Percentiles rank a stretch among this genome's conserved stretches.
Evolutionary conservation across 2,888 invertebrate genomes (phyloP).

Genomic region (Matsumyia berberina): DNA sequence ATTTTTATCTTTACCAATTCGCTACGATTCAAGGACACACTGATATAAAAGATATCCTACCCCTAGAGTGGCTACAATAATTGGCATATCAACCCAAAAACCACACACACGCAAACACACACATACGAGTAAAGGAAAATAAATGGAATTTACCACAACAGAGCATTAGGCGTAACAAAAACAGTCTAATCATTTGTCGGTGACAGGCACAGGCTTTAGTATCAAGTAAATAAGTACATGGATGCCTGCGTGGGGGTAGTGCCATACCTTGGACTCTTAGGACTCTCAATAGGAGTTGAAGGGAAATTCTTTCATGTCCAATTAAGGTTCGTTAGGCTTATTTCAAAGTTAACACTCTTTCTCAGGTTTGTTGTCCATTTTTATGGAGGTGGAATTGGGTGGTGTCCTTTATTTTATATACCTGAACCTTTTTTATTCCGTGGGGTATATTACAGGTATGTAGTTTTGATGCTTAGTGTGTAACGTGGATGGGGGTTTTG

Average conservation of each 20-base stretch:
- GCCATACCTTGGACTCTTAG: not conserved
- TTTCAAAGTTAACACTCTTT: slow-evolving; percentile 4
- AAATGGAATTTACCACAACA: slow-evolving; percentile 17
- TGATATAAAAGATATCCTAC: not conserved
- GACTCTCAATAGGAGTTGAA: not conserved
- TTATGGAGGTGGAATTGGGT: not conserved
- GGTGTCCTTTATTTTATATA: not conserved
- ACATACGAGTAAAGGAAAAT: not conserved
- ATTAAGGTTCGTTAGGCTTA: slow-evolving; percentile 15
- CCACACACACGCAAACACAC: not conserved
- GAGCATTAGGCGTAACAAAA: slow-evolving; percentile 4
- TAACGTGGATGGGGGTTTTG: too few species aligned
- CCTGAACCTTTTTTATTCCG: too few species aligned
- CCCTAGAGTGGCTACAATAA: not conserved
- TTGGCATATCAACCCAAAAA: slow-evolving; percentile 2
- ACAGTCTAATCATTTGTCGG: slow-evolving; percentile 22
- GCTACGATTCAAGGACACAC: not conserved
- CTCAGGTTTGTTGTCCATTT: not conserved
- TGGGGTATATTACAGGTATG: too few species aligned
- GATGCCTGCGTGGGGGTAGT: not conserved
- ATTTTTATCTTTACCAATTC: slow-evolving; percentile 13
- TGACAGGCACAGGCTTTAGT: slow-evolving; percentile 4
- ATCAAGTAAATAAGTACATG: not conserved
- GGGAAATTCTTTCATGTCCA: not conserved
- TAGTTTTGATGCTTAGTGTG: too few species aligned